Conservation (phyloP, 2,113 vertebrate genomes). For the Myanophis thanlyinensis region DNA sequence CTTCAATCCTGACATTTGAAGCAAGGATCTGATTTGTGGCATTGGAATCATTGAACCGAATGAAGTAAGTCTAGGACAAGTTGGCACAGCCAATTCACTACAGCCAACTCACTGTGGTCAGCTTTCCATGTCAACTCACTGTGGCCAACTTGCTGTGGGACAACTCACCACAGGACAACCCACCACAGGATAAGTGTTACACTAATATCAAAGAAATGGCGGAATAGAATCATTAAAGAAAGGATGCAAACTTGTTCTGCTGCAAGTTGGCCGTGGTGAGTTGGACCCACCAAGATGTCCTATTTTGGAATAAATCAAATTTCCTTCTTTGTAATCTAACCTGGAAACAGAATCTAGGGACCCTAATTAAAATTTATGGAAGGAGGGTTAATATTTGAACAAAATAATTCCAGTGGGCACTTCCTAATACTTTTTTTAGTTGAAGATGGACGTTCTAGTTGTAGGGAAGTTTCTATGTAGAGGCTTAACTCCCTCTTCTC, state of each 20-base stretch:
- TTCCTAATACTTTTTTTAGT: not conserved
- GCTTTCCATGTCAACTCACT: too few relatives aligned
- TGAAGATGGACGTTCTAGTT: not conserved
- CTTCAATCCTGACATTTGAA: not conserved
- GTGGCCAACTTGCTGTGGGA: not conserved
- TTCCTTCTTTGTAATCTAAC: not conserved
- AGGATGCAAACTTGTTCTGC: not conserved
- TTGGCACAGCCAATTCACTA: not conserved
- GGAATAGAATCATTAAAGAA: not conserved
- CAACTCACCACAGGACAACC: not conserved
- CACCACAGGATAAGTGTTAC: not conserved
- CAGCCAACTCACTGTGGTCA: too few relatives aligned
- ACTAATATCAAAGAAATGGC: not conserved
- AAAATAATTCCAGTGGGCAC: not conserved
- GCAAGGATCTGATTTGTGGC: not conserved
- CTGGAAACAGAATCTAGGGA: not conserved
- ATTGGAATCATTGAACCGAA: not conserved
- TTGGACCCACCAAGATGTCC: not conserved
- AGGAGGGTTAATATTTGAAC: not conserved
- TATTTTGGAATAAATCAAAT: not conserved
- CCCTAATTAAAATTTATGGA: not conserved
- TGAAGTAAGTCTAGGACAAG: not conserved
- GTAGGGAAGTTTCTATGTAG: not conserved
- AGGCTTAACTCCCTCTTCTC: not conserved
- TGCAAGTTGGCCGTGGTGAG: not conserved